A percentile compares a stretch with the other conserved stretches of the same genome.
These are phyloP conservation scores for Drosophila conformis DNA, from an alignment of 2,888 invertebrate genomes.

Conservation along the genomic window DNA sequence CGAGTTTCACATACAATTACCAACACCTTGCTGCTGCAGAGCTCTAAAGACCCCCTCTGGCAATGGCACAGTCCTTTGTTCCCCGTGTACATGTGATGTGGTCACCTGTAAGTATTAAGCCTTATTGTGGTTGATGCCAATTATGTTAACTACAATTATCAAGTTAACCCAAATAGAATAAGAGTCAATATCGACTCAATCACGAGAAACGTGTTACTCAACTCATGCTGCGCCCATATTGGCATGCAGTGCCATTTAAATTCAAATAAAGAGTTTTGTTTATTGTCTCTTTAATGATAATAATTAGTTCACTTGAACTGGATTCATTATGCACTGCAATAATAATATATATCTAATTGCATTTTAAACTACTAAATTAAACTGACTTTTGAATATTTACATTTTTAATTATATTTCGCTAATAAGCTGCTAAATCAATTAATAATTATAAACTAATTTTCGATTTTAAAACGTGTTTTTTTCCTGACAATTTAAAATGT, in stretches of 20 bases:
- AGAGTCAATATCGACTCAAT: neutral
- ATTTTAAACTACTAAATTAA: neutral
- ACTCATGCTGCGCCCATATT: neutral
- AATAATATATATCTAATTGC: neutral
- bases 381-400: neutral
- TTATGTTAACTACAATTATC: constrained; percentile 35
- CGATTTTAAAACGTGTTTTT: neutral
- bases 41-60: constrained; percentile 2
- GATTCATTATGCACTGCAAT: neutral
- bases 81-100: constrained; percentile 21
- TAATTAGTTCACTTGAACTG: neutral
- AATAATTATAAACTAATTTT: neutral
- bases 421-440: neutral
- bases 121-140: constrained; percentile 27
- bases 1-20: constrained; percentile 76
- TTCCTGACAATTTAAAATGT: neutral
- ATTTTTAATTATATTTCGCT: neutral
- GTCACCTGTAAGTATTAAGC: constrained; percentile 16
- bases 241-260: neutral
- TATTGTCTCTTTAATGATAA: neutral
- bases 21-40: constrained; percentile 50
- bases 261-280: neutral
- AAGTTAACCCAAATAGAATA: neutral
- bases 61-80: constrained; percentile 13
- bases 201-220: neutral